Percentiles rank a stretch among this genome's conserved stretches.
phyloP scores from a whole-genome alignment of 2,888 invertebrate species.

The Parascotia fuliginaria region DNA sequence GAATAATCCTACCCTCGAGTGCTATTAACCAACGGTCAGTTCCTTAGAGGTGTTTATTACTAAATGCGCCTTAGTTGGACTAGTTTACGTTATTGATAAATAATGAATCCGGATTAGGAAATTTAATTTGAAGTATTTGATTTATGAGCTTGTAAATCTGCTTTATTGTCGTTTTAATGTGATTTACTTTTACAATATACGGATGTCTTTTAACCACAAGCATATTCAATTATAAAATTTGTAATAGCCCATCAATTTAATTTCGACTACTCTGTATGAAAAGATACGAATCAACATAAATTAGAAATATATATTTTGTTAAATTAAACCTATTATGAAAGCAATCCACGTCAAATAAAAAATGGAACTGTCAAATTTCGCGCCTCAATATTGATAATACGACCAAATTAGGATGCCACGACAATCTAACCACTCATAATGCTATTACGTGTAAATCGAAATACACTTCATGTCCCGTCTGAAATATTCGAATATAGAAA shows the following conservation, averaged over 20 bases:
- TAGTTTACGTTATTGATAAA: constrained; percentile 49
- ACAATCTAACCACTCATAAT: constrained; percentile 56
- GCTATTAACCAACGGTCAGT: constrained; percentile 81
- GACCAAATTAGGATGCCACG: constrained; percentile 63
- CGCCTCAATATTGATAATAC: constrained; percentile 41
- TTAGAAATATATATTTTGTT: constrained; percentile 16
- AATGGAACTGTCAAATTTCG: constrained; percentile 42
- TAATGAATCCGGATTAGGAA: constrained; percentile 34
- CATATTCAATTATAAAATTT: constrained; percentile 13
- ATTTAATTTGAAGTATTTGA: constrained; percentile 33
- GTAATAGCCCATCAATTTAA: constrained; percentile 10
- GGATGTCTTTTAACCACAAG: constrained; percentile 15
- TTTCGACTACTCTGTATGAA: constrained; percentile 10
- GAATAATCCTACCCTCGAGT: constrained; percentile 72
- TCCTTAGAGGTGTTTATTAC: constrained; percentile 83
- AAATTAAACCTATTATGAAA: constrained; percentile 29
- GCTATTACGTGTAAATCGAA: constrained; percentile 64
- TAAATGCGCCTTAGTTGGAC: constrained; percentile 69
- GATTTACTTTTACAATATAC: constrained; percentile 15
- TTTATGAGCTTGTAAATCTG: constrained; percentile 24
- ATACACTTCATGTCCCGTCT: constrained; percentile 71
- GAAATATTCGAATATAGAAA: constrained; percentile 73
- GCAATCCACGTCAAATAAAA: constrained; percentile 32
- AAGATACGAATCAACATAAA: constrained; percentile 14
- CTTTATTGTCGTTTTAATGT: constrained; percentile 15